phyloP scores from a whole-genome alignment of 2,888 invertebrate species.

The Leptinotarsa tumamoca region DNA sequence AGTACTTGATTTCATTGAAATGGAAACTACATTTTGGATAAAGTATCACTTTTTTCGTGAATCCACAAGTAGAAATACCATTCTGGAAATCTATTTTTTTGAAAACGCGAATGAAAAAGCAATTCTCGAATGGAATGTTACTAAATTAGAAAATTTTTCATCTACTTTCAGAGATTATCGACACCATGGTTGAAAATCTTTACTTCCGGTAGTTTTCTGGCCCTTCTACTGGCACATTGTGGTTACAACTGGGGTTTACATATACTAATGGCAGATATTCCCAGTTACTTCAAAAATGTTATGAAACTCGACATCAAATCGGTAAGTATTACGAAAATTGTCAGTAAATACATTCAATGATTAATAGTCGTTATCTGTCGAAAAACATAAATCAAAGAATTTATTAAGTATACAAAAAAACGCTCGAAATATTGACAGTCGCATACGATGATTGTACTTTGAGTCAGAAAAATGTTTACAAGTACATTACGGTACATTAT shows the following conservation, averaged over 20 bases:
- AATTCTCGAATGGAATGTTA: not conserved
- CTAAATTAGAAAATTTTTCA: not conserved
- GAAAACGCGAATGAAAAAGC: not conserved
- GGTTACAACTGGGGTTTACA: not conserved
- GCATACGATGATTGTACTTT: too few relatives aligned
- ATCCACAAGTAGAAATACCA: too few relatives aligned
- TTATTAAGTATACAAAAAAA: too few relatives aligned
- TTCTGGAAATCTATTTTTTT: not conserved
- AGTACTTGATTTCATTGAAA: too few relatives aligned
- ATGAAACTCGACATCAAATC: constrained; percentile 18
- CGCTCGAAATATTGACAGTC: too few relatives aligned
- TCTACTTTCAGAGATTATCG: not conserved
- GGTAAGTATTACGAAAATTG: not conserved
- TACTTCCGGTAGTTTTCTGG: not conserved
- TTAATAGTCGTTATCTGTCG: too few relatives aligned
- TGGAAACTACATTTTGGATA: too few relatives aligned
- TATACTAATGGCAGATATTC: not conserved
- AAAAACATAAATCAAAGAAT: too few relatives aligned
- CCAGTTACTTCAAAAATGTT: constrained; percentile 14
- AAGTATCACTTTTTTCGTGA: too few relatives aligned
- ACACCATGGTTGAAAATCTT: constrained; percentile 11
- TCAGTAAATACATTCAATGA: not conserved
- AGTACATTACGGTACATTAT: too few relatives aligned
- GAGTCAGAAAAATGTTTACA: too few relatives aligned
- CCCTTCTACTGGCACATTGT: constrained; percentile 11